Conservation (phyloP, 2,797 vertebrate species). For the Dallia pectoralis region DNA sequence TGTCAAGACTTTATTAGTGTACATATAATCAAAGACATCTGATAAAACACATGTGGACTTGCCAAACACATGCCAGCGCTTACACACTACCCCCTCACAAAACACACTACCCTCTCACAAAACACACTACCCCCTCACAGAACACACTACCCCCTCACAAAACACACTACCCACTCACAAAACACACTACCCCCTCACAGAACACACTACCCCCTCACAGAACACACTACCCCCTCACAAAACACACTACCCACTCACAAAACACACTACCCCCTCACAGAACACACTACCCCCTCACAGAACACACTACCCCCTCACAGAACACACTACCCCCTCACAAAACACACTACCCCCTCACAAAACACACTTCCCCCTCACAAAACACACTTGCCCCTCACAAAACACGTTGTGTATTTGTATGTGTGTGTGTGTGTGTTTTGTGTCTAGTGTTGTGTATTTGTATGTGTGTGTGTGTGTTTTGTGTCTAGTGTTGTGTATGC, state of each 20-base stretch:
- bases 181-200: too few relatives aligned
- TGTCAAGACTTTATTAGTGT: too few relatives aligned
- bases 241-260: background rate
- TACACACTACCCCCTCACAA: background rate
- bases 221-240: too few relatives aligned
- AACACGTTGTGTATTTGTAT: too few relatives aligned
- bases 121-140: background rate
- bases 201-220: background rate
- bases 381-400: too few relatives aligned
- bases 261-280: too few relatives aligned
- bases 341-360: too few relatives aligned
- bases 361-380: background rate
- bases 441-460: too few relatives aligned
- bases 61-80: background rate
- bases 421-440: background rate
- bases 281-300: background rate
- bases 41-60: too few relatives aligned
- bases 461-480: background rate
- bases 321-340: background rate
- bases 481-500: background rate
- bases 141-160: too few relatives aligned
- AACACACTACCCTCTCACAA: background rate
- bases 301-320: too few relatives aligned
- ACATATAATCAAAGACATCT: too few relatives aligned
- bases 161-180: background rate